phyloP scores from a whole-genome alignment of 2,113 vertebrate genomes.

The Boulengeromyrus knoepffleri region DNA sequence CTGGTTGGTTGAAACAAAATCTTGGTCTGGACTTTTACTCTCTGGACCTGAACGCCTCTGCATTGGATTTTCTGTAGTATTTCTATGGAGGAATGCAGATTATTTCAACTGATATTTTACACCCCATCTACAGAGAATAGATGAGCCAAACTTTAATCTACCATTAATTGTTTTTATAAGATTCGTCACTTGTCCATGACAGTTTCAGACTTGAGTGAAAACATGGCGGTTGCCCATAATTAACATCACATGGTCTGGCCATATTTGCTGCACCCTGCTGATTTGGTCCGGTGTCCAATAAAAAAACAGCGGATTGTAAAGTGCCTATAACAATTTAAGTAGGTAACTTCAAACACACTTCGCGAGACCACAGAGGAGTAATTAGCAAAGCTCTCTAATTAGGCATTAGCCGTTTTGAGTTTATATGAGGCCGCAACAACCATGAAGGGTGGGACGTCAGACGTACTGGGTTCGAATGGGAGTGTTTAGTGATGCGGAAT shows the following conservation, averaged over 20 bases:
- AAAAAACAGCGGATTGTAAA: not conserved
- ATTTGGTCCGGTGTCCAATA: not conserved
- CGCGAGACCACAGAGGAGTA: not conserved
- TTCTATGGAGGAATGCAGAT: not conserved
- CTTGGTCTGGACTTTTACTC: not conserved
- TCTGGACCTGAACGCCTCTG: not conserved
- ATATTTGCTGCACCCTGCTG: not conserved
- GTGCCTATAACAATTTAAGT: conserved; percentile 1
- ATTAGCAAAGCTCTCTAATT: not conserved
- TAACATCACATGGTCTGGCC: not conserved
- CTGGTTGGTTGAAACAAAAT: not conserved
- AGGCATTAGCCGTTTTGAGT: not conserved
- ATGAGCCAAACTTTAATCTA: not conserved
- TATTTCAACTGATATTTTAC: not conserved
- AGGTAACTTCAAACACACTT: not conserved
- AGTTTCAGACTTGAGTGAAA: not conserved
- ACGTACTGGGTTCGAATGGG: not conserved
- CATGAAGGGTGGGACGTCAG: not conserved
- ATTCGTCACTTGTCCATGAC: not conserved
- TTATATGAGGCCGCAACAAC: not conserved
- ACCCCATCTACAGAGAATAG: not conserved
- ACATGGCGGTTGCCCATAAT: not conserved
- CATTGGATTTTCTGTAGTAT: not conserved
- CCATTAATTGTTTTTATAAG: not conserved
- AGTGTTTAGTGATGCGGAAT: not conserved